Conservation (phyloP, 1,140 invertebrate species). For the Apocrypta bakeri region DNA sequence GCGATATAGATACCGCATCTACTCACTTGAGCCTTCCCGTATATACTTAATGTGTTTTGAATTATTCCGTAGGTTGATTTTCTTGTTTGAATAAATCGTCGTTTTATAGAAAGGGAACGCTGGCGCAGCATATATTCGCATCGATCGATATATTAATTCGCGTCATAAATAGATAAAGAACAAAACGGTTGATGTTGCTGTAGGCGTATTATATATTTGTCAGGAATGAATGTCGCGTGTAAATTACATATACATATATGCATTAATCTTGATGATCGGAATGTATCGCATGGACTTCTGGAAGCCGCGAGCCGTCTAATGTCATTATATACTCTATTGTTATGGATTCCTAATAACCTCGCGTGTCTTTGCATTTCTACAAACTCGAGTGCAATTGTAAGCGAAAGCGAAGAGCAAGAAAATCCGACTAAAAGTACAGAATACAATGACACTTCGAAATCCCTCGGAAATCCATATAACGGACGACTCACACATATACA, state of each 20-base stretch:
- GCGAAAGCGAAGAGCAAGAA: no score
- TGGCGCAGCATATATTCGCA: no score
- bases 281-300: not conserved
- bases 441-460: no score
- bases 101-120: not conserved
- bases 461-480: not conserved
- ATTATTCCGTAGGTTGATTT: not conserved
- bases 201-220: no score
- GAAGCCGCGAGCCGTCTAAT: not conserved
- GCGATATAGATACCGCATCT: not conserved
- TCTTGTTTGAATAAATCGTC: not conserved
- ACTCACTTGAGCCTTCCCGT: no score
- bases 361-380: not conserved
- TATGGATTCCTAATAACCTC: constrained; percentile 3
- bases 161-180: not conserved
- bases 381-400: no score
- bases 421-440: not conserved
- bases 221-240: no score
- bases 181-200: not conserved
- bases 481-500: not conserved
- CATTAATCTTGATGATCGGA: no score
- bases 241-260: no score
- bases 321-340: not conserved
- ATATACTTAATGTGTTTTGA: not conserved
- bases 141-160: not conserved